These are phyloP conservation scores for Coturnix japonica DNA, from an alignment of 2,113 vertebrate genomes.

Conservation along the genomic window DNA sequence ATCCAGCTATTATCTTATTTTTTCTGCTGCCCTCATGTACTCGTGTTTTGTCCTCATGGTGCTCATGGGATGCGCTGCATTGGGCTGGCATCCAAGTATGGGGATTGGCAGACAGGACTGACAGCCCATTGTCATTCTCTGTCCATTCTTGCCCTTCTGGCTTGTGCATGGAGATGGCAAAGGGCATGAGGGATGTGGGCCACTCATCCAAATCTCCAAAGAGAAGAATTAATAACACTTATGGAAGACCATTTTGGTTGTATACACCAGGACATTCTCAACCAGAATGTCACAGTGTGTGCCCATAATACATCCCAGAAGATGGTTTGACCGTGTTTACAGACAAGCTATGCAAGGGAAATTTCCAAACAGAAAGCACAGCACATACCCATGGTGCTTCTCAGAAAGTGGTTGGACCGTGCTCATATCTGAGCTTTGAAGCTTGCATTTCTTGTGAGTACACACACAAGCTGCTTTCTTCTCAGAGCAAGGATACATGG, in stretches of 20 bases:
- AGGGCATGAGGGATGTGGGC: background rate
- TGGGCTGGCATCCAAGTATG: background rate
- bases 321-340: background rate
- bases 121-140: background rate
- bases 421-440: background rate
- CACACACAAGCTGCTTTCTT: background rate
- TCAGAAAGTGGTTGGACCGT: background rate
- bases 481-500: background rate
- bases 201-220: background rate
- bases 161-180: background rate
- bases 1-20: background rate
- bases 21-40: background rate
- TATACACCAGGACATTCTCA: background rate
- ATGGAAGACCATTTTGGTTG: background rate
- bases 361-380: background rate
- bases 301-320: background rate
- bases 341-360: background rate
- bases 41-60: background rate
- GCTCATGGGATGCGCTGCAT: fast-evolving
- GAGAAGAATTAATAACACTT: background rate
- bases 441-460: fast-evolving
- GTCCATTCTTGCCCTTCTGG: background rate
- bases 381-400: background rate
- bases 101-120: background rate
- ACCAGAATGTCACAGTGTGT: background rate